These are phyloP conservation scores for Pseudorhombus dupliciocellatus DNA, from an alignment of 2,113 vertebrate genomes.

Conservation along the genomic window DNA sequence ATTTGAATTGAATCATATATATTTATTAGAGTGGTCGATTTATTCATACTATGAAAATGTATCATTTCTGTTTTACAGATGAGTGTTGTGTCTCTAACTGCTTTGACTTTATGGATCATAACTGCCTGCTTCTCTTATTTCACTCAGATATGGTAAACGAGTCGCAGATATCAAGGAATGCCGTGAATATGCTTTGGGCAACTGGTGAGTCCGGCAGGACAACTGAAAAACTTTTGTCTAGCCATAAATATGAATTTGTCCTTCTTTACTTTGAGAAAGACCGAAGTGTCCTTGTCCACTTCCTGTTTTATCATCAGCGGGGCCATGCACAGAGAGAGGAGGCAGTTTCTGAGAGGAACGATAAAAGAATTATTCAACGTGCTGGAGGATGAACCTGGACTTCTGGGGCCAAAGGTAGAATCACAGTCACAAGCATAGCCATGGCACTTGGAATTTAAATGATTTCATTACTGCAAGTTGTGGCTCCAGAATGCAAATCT, in stretches of 20 bases:
- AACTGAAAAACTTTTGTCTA: background rate
- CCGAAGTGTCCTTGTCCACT: background rate
- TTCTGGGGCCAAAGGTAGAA: constrained; percentile 90
- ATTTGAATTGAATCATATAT: too few species aligned
- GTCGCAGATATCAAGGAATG: constrained; percentile 90
- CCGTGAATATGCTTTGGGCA: constrained; percentile 82
- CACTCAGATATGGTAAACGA: constrained; percentile 86
- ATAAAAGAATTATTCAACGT: constrained; percentile 86
- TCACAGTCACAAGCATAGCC: background rate
- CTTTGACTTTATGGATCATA: background rate
- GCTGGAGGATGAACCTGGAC: constrained; percentile 89
- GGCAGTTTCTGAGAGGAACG: constrained; percentile 83
- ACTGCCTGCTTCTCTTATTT: background rate
- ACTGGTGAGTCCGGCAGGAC: constrained; percentile 80
- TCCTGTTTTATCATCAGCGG: constrained; percentile 76
- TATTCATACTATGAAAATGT: too few species aligned
- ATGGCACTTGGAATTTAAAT: constrained; percentile 17
- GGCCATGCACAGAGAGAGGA: constrained; percentile 86
- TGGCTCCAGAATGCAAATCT: constrained; percentile 19
- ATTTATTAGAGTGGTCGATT: too few species aligned
- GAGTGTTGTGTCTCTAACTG: background rate
- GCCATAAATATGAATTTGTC: constrained; percentile 8
- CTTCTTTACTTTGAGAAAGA: constrained; percentile 9
- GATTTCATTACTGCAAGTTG: background rate
- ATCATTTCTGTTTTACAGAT: too few species aligned